These are phyloP conservation scores for Pandemis cinnamomeana DNA, from an alignment of 2,888 invertebrate genomes.

Conservation along the genomic window DNA sequence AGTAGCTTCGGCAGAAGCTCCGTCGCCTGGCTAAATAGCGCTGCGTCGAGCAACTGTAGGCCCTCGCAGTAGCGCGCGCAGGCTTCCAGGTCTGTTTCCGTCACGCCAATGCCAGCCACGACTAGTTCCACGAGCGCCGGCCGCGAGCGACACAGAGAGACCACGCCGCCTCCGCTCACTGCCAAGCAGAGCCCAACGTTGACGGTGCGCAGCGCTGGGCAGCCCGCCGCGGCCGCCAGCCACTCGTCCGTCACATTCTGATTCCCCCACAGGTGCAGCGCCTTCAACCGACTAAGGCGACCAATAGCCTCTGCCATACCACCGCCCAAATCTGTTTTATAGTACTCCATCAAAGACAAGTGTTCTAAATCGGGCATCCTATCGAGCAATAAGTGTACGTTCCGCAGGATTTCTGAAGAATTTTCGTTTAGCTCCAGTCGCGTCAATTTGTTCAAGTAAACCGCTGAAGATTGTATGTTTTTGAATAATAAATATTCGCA, in stretches of 20 bases:
- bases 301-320: neutral
- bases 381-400: neutral
- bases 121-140: neutral
- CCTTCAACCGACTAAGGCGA: neutral
- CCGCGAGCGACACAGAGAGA: neutral
- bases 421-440: neutral
- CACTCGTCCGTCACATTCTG: neutral
- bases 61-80: neutral
- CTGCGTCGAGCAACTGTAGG: neutral
- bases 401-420: neutral
- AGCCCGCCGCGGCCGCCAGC: neutral
- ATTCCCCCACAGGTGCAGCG: neutral
- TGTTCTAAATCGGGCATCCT: neutral
- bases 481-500: neutral
- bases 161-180: neutral
- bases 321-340: neutral
- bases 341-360: neutral
- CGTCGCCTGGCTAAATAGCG: neutral
- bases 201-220: neutral
- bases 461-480: neutral
- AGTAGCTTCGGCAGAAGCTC: neutral
- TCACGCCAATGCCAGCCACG: neutral
- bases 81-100: neutral
- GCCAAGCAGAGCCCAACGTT: neutral
- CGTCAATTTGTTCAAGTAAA: neutral